These are phyloP conservation scores for Philereme transversata DNA, from an alignment of 2,888 invertebrate genomes.

Conservation along the genomic window DNA sequence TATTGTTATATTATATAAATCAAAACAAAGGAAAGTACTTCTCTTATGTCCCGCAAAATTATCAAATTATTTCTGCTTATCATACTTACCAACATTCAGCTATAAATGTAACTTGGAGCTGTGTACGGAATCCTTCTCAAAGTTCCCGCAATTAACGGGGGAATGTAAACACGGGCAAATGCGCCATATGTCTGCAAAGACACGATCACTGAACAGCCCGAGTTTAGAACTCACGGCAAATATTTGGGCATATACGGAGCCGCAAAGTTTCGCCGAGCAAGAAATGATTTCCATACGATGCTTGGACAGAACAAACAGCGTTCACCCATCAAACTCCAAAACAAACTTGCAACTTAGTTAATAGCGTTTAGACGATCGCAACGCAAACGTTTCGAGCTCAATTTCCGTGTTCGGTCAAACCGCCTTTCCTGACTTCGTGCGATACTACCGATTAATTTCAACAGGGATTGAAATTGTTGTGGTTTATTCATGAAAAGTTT, in stretches of 20 bases:
- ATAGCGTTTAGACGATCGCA: conserved; percentile 73
- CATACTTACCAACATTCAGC: conserved; percentile 24
- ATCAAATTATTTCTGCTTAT: conserved; percentile 23
- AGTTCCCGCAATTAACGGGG: conserved; percentile 55
- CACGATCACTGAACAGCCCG: conserved; percentile 62
- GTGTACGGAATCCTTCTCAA: conserved; percentile 29
- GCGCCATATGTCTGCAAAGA: conserved; percentile 63
- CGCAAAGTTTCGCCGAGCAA: conserved; percentile 71
- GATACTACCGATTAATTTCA: conserved; percentile 38
- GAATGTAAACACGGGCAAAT: conserved; percentile 56
- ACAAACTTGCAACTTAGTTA: conserved; percentile 77
- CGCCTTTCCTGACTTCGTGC: conserved; percentile 37
- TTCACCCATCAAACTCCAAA: conserved; percentile 77
- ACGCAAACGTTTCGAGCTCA: conserved; percentile 56
- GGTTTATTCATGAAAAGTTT: conserved; percentile 33
- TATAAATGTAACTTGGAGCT: conserved; percentile 24
- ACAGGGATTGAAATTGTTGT: conserved; percentile 35
- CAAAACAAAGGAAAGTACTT: conserved; percentile 10
- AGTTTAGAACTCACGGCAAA: conserved; percentile 70
- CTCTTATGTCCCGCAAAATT: conserved; percentile 5
- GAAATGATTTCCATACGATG: conserved; percentile 78
- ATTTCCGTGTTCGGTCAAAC: conserved; percentile 51
- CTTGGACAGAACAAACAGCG: conserved; percentile 71
- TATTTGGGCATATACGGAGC: conserved; percentile 74
- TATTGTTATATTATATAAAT: no score